These are phyloP conservation scores for Pygmarrhopalites habei DNA, from an alignment of 1,140 invertebrate species.

Conservation along the genomic window DNA sequence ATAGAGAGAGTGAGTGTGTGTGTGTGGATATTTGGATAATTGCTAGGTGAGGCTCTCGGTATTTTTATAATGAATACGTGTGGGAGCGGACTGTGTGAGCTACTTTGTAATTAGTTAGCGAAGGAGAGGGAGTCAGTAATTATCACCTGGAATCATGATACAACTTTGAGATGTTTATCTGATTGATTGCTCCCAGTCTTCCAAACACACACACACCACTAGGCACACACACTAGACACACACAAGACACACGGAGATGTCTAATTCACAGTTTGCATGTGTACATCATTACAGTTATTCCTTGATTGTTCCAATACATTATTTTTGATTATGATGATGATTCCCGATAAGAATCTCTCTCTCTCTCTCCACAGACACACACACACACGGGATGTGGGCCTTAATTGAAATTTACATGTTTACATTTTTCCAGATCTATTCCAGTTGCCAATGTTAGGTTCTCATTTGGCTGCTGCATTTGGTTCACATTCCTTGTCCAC, in stretches of 20 bases:
- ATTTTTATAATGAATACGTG: too few relatives aligned
- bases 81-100: background rate
- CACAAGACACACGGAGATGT: too few relatives aligned
- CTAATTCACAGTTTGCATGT: too few relatives aligned
- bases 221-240: too few relatives aligned
- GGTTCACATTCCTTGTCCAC: slow-evolving; percentile 29
- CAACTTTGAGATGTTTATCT: background rate
- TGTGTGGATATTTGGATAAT: background rate
- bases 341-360: too few relatives aligned
- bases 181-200: background rate
- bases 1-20: background rate
- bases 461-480: slow-evolving; percentile 1
- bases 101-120: slow-evolving; percentile 2
- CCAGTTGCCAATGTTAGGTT: background rate
- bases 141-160: slow-evolving; percentile 1
- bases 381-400: too few relatives aligned
- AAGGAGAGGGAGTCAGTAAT: background rate
- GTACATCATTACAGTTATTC: too few relatives aligned
- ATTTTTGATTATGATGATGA: too few relatives aligned
- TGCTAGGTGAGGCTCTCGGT: too few relatives aligned
- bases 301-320: too few relatives aligned
- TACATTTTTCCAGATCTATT: slow-evolving; percentile 2
- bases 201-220: too few relatives aligned
- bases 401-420: background rate
- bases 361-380: too few relatives aligned